Evolutionary conservation across 2,888 invertebrate genomes (phyloP).

Genomic region (Gortyna flavago): DNA sequence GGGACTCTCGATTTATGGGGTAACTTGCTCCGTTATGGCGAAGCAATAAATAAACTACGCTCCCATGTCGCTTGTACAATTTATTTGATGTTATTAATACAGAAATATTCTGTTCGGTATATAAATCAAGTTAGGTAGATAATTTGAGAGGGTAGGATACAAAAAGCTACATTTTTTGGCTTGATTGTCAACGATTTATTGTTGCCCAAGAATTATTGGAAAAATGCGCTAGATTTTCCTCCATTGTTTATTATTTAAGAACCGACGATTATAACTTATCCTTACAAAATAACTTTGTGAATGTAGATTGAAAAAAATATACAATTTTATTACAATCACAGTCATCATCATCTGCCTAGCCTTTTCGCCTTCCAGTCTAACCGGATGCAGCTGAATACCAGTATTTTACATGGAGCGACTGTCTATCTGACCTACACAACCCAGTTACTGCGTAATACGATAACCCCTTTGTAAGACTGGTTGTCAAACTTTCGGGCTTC

Average conservation of each 20-base stretch:
- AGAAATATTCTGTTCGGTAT: slow-evolving; percentile 34
- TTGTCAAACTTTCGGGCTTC: no score
- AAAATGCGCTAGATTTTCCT: slow-evolving; percentile 1
- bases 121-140: slow-evolving; percentile 54
- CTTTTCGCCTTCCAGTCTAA: no score
- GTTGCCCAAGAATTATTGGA: slow-evolving; percentile 3
- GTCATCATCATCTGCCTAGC: no score
- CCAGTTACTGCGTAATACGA: no score
- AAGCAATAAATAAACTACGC: slow-evolving; percentile 54
- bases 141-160: slow-evolving; percentile 42
- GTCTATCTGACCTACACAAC: no score
- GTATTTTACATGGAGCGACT: no score
- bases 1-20: slow-evolving; percentile 52
- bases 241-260: slow-evolving; percentile 24
- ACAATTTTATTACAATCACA: no score
- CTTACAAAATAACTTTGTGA: not conserved
- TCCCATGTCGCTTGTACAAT: slow-evolving; percentile 47
- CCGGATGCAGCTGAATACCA: no score
- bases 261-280: not conserved
- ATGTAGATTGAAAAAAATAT: not conserved
- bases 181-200: slow-evolving; percentile 50
- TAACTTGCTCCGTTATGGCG: slow-evolving; percentile 51
- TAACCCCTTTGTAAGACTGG: no score
- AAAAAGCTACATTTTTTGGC: slow-evolving; percentile 20
- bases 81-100: slow-evolving; percentile 56